Evolutionary conservation across 2,888 invertebrate species (phyloP).

Genomic region (Arctia plantaginis): DNA sequence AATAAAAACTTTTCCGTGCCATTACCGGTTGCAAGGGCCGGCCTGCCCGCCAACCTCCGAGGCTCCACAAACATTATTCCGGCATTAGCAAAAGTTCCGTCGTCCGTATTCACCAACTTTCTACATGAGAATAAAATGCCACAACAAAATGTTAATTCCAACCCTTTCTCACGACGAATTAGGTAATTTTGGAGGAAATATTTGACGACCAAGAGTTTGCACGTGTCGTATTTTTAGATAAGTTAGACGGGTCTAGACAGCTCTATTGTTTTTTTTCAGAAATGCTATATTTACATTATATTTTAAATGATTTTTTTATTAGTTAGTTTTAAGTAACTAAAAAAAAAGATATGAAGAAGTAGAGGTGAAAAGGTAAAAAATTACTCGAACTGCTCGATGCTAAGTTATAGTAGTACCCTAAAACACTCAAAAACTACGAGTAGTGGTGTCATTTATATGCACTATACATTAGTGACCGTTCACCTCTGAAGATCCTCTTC

Average conservation of each 20-base stretch:
- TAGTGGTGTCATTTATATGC: neutral
- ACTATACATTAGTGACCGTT: neutral
- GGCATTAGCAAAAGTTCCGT: slow-evolving; percentile 75
- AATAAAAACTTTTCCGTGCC: slow-evolving; percentile 58
- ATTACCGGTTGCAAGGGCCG: slow-evolving; percentile 52
- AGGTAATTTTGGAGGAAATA: slow-evolving; percentile 58
- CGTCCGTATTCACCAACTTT: slow-evolving; percentile 69
- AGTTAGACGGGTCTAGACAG: neutral
- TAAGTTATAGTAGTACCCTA: neutral
- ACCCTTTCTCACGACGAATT: slow-evolving; percentile 66
- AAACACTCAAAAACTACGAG: neutral
- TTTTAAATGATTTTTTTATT: too few relatives aligned
- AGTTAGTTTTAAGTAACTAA: neutral
- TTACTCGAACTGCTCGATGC: neutral
- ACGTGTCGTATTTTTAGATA: slow-evolving; percentile 33
- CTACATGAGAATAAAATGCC: slow-evolving; percentile 66
- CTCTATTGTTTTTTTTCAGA: neutral
- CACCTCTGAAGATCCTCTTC: neutral
- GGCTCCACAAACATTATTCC: slow-evolving; percentile 69
- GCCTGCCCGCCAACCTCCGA: slow-evolving; percentile 37
- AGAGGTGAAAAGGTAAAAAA: neutral
- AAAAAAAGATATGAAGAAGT: neutral
- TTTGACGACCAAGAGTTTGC: slow-evolving; percentile 43
- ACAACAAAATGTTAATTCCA: slow-evolving; percentile 73
- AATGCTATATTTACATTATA: neutral